Percentiles rank a stretch among this genome's conserved stretches.
These are phyloP conservation scores for Ormyrus labotus DNA, from an alignment of 2,888 invertebrate species.

Conservation along the genomic window DNA sequence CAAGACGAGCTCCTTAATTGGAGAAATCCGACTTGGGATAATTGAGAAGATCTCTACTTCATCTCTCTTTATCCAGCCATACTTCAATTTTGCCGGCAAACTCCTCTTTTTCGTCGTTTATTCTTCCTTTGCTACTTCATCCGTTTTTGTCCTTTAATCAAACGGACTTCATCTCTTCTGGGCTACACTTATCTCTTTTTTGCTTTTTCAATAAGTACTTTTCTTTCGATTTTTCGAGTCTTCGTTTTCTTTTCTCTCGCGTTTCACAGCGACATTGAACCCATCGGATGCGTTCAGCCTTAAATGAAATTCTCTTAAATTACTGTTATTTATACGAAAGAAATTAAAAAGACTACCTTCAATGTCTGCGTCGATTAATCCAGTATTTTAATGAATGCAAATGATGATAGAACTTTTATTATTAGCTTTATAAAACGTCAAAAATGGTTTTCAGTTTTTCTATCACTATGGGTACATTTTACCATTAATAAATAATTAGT, in stretches of 20 bases:
- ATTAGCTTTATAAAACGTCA: no score
- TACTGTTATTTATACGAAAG: no score
- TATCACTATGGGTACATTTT: no score
- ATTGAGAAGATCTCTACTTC: conserved; percentile 38
- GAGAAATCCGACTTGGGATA: conserved; percentile 29
- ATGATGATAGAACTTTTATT: no score
- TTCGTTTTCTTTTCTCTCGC: background rate
- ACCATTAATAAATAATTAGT: no score
- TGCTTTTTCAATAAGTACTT: background rate
- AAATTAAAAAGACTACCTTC: no score
- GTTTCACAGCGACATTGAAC: background rate
- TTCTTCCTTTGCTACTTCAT: conserved; percentile 26
- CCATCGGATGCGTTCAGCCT: background rate
- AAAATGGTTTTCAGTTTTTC: no score
- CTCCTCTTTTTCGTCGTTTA: conserved; percentile 4
- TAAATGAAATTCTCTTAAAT: no score
- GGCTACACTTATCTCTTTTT: background rate
- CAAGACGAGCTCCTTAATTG: conserved; percentile 48
- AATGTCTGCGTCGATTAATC: no score
- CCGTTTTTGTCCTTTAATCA: conserved; percentile 32
- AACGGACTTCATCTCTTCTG: background rate
- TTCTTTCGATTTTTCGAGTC: background rate
- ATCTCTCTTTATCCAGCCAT: conserved; percentile 7
- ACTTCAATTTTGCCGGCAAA: conserved; percentile 36
- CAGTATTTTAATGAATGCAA: no score